Base-by-base conservation (phyloP, 2,888 invertebrate species). In the Drosophila cognata region DNA sequence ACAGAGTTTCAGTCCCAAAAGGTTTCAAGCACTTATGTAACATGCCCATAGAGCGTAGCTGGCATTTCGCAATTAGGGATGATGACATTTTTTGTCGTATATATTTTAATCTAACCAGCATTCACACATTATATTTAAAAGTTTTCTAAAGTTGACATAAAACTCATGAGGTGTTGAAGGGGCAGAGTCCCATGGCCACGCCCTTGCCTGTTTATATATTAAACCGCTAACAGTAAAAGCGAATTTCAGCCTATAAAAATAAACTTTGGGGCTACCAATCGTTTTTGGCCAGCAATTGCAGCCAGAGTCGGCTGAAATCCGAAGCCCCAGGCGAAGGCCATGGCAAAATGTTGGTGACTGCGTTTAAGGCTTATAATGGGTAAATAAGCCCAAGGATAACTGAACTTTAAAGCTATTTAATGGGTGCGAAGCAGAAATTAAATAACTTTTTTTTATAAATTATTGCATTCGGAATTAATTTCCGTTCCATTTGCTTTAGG, bases 201-300 rank as follows among this genome's bases (percentile, higher is more conserved):
- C 31, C 31, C 11, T 43, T 5, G 29, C 29, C 11, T 2, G 33
- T 16, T 18, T 2, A 21, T 50, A 50, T 6, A 25, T 10, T 46
- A 18, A 48, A 31, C 56, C 46, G 18, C 28, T 46, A 38, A 28
- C 10, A 53, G 29, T n/a, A 18, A 43, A 18, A 57, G 21, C 35
- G 10, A 25, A 51, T 46, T 52, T 53, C 13, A 18, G n/a, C 29
- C 43, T 31, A 35, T 48, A 38, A 52, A 51, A 58, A 62, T 56
- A 35, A 28, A 68, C 46, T 51, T 38, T 6, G 35, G 10, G n/a
- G 48, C 56, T 41, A 31, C 38, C 11, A 68, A 51, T 57, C 52
- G 33, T 41, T 36, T 41, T 64, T 35, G 48, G 25, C 48, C 60
- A 61, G 43, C 46, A 63, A 57, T 60, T 67, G 75, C 38, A 59